Evolutionary conservation across 2,888 invertebrate genomes (phyloP).

Genomic region (Mesoligia furuncula): DNA sequence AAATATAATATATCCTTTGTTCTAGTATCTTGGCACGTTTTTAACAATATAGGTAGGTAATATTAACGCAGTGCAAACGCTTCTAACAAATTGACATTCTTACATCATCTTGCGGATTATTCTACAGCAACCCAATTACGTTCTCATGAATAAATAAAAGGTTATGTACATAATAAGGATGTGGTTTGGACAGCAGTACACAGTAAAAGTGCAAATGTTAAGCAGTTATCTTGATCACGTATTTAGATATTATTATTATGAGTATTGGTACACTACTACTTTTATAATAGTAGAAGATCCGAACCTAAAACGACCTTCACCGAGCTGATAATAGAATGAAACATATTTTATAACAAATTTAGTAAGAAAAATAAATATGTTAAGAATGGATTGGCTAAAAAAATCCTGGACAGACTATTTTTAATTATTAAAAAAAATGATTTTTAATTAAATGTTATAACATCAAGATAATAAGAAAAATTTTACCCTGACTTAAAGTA

Average conservation of each 20-base stretch:
- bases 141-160: constrained; percentile 55
- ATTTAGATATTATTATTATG: constrained; percentile 1
- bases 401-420: no score
- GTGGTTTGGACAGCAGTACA: constrained; percentile 11
- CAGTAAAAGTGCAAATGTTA: neutral
- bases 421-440: no score
- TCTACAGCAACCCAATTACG: constrained; percentile 51
- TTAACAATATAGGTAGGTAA: constrained; percentile 3
- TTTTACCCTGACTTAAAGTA: no score
- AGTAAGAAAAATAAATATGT: no score
- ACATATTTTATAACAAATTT: no score
- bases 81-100: constrained; percentile 40
- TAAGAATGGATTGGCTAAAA: no score
- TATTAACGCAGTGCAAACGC: constrained; percentile 30
- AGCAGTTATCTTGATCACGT: constrained; percentile 11
- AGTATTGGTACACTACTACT: neutral
- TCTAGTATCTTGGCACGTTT: neutral
- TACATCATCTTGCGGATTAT: constrained; percentile 27
- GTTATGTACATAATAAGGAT: constrained; percentile 30
- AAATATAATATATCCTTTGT: neutral
- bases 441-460: no score
- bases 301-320: no score
- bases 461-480: no score
- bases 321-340: no score
- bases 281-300: no score